Base-by-base conservation (phyloP, 2,797 vertebrate genomes). In the Hylomyscus alleni region DNA sequence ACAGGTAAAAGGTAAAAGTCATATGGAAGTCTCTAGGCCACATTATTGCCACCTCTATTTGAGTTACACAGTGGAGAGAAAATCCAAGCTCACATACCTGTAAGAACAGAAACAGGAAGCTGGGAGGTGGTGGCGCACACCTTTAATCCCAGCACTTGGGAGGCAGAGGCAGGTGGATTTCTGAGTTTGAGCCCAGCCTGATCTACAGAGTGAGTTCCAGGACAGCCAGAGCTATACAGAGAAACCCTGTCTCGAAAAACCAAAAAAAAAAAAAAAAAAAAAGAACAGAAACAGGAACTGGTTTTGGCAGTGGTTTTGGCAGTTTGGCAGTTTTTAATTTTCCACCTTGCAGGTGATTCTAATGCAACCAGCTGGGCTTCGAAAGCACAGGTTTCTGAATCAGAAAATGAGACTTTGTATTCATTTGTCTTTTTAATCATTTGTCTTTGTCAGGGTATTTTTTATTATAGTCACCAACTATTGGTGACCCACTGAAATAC, bases 391-490 rank as follows among this genome's bases (percentile, higher is more conserved):
- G 54, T 34, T 44, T 44, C 37, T 17, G 34, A 10, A 31, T 11
- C 56, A 76, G 58, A 90, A 75, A 65, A 6, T 22, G 4, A 52
- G 83, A 81, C n/a, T 72, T 37, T 31, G 22, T 67, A 81, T 37
- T 91, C 29, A 80, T 3, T 26, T 11, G 12, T 60, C 67, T 88
- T 73, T 50, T 69, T 3, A 83, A 54, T 44, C 85, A 65, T 34
- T 20, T 31, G 8, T 34, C 75, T 73, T 8, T 40, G 29, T 19
- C 4, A 0, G 60, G 80, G 90, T 52, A 76, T 65, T 89, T 89
- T 77, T 65, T 24, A 19, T 86, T 73, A 60, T 6, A 89, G 72
- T 78, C 62, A 94, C 58, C 72, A 95, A 86, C 29, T 84, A 56
- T 0, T 90, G 50, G 37, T 12, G 37, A 90, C 2, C 65, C 7